Percentiles rank a stretch among this genome's conserved stretches.
These are phyloP conservation scores for Cebus imitator DNA, from an alignment of 2,113 vertebrate species.

Conservation along the genomic window DNA sequence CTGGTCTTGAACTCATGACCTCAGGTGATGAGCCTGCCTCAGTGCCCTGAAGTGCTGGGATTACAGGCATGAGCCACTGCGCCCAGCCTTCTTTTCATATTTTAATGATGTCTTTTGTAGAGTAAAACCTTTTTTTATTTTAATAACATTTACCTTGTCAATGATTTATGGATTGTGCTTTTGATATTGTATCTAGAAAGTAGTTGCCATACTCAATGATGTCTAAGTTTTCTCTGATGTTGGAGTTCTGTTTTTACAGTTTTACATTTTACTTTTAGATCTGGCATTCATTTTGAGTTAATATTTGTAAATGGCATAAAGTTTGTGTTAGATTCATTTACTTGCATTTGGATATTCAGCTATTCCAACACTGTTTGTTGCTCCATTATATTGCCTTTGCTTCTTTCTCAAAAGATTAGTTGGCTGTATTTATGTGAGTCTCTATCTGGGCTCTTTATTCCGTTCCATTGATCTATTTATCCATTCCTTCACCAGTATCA, in stretches of 20 bases:
- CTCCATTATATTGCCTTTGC: neutral
- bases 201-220: neutral
- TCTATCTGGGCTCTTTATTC: neutral
- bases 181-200: neutral
- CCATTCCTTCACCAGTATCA: neutral
- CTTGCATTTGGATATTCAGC: neutral
- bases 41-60: no score
- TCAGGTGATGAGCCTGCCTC: no score
- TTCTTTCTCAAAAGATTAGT: neutral
- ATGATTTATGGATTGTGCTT: neutral
- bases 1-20: no score
- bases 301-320: neutral
- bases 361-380: neutral
- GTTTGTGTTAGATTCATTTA: neutral
- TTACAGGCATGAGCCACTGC: no score
- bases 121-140: neutral
- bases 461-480: neutral
- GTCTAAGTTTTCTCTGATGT: neutral
- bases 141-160: neutral
- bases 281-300: neutral
- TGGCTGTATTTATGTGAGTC: neutral
- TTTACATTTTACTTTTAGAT: neutral
- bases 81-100: no score
- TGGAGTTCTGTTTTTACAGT: neutral
- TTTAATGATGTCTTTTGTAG: neutral